phyloP scores from a whole-genome alignment of 2,888 invertebrate species.

The Aporophyla nigra region DNA sequence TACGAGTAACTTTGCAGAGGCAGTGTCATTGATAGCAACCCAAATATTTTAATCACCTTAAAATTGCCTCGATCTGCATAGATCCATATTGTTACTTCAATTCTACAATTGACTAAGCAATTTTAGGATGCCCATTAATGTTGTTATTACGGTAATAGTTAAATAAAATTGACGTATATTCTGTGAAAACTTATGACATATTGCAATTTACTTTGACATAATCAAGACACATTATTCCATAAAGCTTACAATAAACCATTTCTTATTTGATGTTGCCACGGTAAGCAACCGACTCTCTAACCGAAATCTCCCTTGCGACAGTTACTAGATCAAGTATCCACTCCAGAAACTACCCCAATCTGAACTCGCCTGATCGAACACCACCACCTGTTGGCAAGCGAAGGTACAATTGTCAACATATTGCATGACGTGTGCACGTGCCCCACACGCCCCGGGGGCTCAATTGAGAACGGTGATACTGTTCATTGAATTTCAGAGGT shows the following conservation, averaged over 20 bases:
- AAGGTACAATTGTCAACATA: conserved; percentile 76
- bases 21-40: not conserved
- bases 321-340: not conserved
- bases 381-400: conserved; percentile 76
- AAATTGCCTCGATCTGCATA: not conserved
- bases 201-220: no score
- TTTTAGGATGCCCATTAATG: no score
- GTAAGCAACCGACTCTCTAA: no score
- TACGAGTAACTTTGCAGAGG: not conserved
- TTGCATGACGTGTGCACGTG: conserved; percentile 68
- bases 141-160: no score
- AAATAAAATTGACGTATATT: no score
- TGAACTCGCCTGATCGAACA: conserved; percentile 58
- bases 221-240: no score
- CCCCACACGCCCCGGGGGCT: conserved; percentile 68
- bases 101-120: no score
- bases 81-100: no score
- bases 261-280: no score
- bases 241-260: no score
- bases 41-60: not conserved
- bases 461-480: conserved; percentile 59
- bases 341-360: conserved; percentile 27
- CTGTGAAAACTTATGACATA: no score
- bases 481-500: conserved; percentile 60
- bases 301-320: not conserved